Evolutionary conservation across 2,113 vertebrate species (phyloP), one percentile per base, ranked within the genome.

Genomic region (Pimephales promelas): DNA sequence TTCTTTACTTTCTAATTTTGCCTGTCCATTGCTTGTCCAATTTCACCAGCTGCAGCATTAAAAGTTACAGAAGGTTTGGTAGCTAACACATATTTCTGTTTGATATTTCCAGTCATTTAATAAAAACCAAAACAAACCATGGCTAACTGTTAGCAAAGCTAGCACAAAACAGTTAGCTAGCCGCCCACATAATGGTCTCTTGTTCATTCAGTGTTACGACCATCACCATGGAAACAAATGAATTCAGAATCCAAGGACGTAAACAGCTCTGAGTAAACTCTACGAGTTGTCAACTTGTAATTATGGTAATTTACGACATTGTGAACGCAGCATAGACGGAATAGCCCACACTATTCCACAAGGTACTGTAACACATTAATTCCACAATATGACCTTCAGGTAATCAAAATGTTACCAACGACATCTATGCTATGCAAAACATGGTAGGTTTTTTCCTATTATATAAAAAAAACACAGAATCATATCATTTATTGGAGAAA

Each of bases 111-210:
- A n/a, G 4, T 40, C 10, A 70, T n/a, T 70, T 5, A 40, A 20
- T n/a, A 22, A 26, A 6, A 36, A 76, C 56, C 24, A 4, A 61
- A 9, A 20, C 10, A 22, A 78, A 59, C n/a, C 10, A 61, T 26
- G 8, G 4, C 28, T 26, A 24, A 43, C 36, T 8, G 7, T 10
- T 78, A 61, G 56, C 36, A 26, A 26, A 18, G 76, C 76, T 78
- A 78, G 13, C 54, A 45, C 76, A 61, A 57, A 76, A 78, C 76
- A 45, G 36, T 26, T 20, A 56, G 36, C 22, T 43, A 61, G 22
- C 56, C 56, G 61, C 54, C 76, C 36, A 61, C 36, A 11, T 78
- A 43, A 61, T 78, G 34, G 61, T 40, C 28, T 76, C 40, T 75
- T 31, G 34, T 43, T 78, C 34, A 54, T 43, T 78, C 34, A 5